These are phyloP conservation scores for Clusia tigrina DNA, from an alignment of 2,888 invertebrate species.

Conservation along the genomic window DNA sequence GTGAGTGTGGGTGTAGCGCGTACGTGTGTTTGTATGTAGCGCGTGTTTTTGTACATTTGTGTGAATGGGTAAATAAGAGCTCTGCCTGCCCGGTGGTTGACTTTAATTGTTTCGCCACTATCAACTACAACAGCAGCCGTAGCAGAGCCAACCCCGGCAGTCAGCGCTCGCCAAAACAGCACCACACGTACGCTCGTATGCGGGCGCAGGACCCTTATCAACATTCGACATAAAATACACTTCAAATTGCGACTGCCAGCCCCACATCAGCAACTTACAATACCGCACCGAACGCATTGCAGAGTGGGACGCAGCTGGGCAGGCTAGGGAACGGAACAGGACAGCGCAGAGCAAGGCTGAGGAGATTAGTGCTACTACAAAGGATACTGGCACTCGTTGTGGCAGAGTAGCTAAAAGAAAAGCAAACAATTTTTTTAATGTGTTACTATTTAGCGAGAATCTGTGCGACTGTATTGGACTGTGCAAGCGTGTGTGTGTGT, in stretches of 20 bases:
- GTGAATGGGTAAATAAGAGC: too few relatives aligned
- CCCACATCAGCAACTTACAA: neutral
- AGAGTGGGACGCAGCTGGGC: neutral
- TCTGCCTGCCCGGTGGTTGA: slow-evolving; percentile 8
- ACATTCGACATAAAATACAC: neutral
- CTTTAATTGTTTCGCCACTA: slow-evolving; percentile 10
- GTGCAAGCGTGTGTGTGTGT: neutral
- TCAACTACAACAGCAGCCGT: neutral
- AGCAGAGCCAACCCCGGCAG: neutral
- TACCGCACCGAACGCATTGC: neutral
- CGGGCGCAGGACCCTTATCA: neutral
- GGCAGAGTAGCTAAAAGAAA: neutral
- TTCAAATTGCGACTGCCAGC: neutral
- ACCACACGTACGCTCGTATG: neutral
- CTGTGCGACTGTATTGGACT: neutral
- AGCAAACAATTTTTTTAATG: slow-evolving; percentile 3
- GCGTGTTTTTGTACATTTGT: neutral
- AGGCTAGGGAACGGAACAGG: neutral
- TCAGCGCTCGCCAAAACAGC: neutral
- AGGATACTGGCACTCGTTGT: neutral
- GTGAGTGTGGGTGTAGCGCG: slow-evolving; percentile 14
- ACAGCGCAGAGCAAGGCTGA: neutral
- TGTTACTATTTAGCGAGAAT: slow-evolving; percentile 4
- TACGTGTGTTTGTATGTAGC: slow-evolving; percentile 31
- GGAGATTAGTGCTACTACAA: slow-evolving; percentile 1